phyloP scores from a whole-genome alignment of 1,140 invertebrate species.

The Branchinecta lynchi region DNA sequence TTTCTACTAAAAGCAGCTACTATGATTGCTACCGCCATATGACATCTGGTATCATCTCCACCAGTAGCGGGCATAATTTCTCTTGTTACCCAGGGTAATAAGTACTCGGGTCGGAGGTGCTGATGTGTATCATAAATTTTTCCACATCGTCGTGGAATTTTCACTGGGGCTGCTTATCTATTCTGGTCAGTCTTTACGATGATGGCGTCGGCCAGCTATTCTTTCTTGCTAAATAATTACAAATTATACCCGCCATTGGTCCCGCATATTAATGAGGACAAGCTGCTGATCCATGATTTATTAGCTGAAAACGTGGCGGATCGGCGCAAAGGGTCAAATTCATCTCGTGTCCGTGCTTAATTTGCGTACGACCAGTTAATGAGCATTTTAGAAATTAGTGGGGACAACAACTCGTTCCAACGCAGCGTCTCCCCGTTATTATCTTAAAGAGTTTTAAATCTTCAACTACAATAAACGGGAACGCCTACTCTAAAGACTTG shows the following conservation, averaged over 20 bases:
- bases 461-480: not conserved
- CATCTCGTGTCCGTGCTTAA: not conserved
- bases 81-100: not conserved
- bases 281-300: not conserved
- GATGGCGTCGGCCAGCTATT: conserved; percentile 3
- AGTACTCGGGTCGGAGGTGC: conserved; percentile 1
- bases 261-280: conserved; percentile 7
- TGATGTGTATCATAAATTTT: conserved; percentile 11
- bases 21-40: too few species aligned
- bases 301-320: not conserved
- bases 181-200: not conserved
- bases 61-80: not conserved
- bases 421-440: not conserved
- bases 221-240: conserved; percentile 11
- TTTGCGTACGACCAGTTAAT: not conserved
- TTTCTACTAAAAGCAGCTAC: too few species aligned
- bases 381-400: conserved; percentile 1
- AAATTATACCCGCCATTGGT: conserved; percentile 6
- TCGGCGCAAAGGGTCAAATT: not conserved
- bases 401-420: not conserved
- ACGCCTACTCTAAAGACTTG: not conserved
- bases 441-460: not conserved
- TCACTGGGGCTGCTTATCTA: not conserved
- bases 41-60: not conserved
- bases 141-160: not conserved